A percentile compares a stretch with the other conserved stretches of the same genome.
These are phyloP conservation scores for Leptocoma aspasia DNA, from an alignment of 2,113 vertebrate genomes.

Conservation along the genomic window DNA sequence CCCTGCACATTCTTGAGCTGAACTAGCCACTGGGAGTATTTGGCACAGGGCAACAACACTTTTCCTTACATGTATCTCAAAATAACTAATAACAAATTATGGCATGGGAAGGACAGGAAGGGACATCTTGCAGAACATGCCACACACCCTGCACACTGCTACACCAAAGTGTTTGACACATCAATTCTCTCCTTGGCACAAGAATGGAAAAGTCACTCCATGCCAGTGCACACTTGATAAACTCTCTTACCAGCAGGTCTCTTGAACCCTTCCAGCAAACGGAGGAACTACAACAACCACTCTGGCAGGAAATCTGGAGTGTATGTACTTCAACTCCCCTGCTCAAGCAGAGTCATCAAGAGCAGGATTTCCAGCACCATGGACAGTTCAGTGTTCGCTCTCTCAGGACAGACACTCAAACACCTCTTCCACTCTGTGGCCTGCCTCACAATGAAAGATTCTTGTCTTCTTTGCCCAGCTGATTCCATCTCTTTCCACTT, in stretches of 20 bases:
- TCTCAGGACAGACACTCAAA: fast-evolving
- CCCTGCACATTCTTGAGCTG: no score
- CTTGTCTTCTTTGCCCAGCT: neutral
- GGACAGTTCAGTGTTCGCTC: neutral
- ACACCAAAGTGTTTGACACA: no score
- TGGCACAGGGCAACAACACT: no score
- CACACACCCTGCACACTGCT: no score
- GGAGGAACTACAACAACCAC: neutral
- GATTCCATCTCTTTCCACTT: neutral
- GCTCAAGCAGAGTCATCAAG: neutral
- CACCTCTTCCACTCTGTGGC: no score
- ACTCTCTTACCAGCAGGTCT: neutral
- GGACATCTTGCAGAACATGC: neutral
- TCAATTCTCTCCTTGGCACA: neutral
- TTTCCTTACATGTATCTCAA: no score
- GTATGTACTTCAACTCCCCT: neutral
- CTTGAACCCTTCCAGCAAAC: no score
- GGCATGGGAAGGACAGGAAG: neutral
- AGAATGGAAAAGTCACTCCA: no score
- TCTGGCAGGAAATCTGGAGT: neutral
- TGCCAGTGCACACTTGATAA: neutral
- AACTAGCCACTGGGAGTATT: neutral
- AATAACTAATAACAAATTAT: neutral
- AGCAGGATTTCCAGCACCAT: neutral
- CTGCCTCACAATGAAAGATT: fast-evolving